These are phyloP conservation scores for Augochlora pura DNA, from an alignment of 1,140 invertebrate species.

Conservation along the genomic window DNA sequence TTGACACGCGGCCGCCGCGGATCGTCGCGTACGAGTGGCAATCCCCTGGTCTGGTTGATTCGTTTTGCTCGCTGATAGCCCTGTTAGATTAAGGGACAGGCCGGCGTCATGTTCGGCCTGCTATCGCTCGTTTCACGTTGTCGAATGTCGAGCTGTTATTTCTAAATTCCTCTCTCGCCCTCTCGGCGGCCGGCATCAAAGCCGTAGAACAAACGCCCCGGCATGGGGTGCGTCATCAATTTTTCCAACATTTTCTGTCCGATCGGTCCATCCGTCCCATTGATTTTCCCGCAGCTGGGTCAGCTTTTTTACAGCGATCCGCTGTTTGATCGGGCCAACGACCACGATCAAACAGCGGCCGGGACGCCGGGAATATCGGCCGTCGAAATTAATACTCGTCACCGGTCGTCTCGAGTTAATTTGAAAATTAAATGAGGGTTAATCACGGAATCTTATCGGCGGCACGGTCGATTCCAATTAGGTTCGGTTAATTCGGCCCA, in stretches of 20 bases:
- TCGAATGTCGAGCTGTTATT: slow-evolving; percentile 44
- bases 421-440: slow-evolving; percentile 40
- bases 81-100: slow-evolving; percentile 52
- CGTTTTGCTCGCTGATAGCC: slow-evolving; percentile 32
- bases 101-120: slow-evolving; percentile 30
- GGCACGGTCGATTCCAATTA: slow-evolving; percentile 43
- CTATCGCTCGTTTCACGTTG: slow-evolving; percentile 37
- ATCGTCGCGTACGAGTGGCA: slow-evolving; percentile 26
- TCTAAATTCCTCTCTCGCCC: slow-evolving; percentile 21
- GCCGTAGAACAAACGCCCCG: not conserved
- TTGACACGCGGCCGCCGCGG: slow-evolving; percentile 13
- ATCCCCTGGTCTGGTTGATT: slow-evolving; percentile 26
- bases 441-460: slow-evolving; percentile 38
- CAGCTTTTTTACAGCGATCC: slow-evolving; percentile 18
- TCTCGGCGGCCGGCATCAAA: not conserved
- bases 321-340: slow-evolving; percentile 28
- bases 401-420: slow-evolving; percentile 28
- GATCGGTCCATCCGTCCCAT: not conserved
- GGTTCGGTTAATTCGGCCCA: slow-evolving; percentile 8
- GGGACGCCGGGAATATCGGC: slow-evolving; percentile 7
- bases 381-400: slow-evolving; percentile 32
- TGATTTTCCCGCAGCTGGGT: slow-evolving; percentile 24
- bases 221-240: slow-evolving; percentile 12
- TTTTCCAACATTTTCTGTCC: slow-evolving; percentile 38
- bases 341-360: slow-evolving; percentile 29